phyloP scores from a whole-genome alignment of 2,888 invertebrate species.

The Sinopyrophorus schimmeli region DNA sequence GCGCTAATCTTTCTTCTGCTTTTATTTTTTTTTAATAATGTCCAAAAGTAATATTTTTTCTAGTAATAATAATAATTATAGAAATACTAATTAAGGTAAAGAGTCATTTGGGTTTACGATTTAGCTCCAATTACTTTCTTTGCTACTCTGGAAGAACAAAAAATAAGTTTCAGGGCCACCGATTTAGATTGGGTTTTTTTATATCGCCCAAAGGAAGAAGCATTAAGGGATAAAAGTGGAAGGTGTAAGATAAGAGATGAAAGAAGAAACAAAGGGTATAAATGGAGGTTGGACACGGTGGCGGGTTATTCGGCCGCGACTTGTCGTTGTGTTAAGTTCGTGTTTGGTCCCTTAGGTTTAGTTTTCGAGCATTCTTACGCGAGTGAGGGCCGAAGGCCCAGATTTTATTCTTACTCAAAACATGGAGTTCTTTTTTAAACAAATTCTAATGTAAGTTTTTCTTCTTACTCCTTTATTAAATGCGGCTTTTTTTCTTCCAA shows the following conservation, averaged over 20 bases:
- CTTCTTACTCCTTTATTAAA: background rate
- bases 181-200: background rate
- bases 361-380: constrained; percentile 26
- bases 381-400: constrained; percentile 20
- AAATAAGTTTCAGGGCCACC: too few relatives aligned
- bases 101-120: too few relatives aligned
- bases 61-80: too few relatives aligned
- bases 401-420: constrained; percentile 2
- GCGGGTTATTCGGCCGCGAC: constrained; percentile 27
- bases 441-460: constrained; percentile 24
- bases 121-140: too few relatives aligned
- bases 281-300: constrained; percentile 28
- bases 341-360: constrained; percentile 21
- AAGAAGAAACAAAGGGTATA: constrained; percentile 29
- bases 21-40: too few relatives aligned
- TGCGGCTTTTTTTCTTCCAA: background rate
- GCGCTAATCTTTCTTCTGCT: too few relatives aligned
- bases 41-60: too few relatives aligned
- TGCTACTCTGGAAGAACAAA: too few relatives aligned
- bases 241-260: constrained; percentile 14
- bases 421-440: constrained; percentile 25
- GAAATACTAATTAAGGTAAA: too few relatives aligned
- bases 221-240: background rate
- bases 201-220: background rate
- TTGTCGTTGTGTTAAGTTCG: constrained; percentile 27